Conservation (phyloP, 1,140 invertebrate species). For the Zaprionus africanus region DNA sequence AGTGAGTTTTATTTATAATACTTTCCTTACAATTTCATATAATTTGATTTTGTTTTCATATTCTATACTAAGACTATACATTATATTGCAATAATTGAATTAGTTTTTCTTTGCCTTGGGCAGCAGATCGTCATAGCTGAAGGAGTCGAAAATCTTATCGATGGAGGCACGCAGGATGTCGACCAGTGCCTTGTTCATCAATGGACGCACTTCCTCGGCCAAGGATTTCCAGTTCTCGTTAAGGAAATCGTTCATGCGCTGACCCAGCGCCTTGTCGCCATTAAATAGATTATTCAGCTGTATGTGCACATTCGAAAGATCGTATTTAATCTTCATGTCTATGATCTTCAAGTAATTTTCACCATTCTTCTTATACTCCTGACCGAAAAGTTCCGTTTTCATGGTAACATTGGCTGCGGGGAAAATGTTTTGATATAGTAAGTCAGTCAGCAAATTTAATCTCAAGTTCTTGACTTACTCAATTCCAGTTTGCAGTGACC, state of each 20-base stretch:
- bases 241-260: slow-evolving; percentile 87
- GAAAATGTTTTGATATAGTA: neutral
- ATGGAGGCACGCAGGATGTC: slow-evolving; percentile 86
- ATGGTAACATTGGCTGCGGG: slow-evolving; percentile 87
- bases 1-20: neutral
- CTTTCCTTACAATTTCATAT: neutral
- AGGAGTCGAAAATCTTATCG: slow-evolving; percentile 84
- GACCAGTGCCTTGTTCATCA: slow-evolving; percentile 85
- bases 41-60: neutral
- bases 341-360: slow-evolving; percentile 86
- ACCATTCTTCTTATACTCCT: slow-evolving; percentile 85
- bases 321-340: slow-evolving; percentile 87
- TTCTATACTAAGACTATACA: slow-evolving; percentile 20
- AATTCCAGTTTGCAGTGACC: slow-evolving; percentile 86
- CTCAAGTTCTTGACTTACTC: slow-evolving; percentile 83
- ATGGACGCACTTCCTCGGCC: slow-evolving; percentile 86
- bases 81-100: neutral
- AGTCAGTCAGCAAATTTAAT: neutral
- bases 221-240: slow-evolving; percentile 87
- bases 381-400: slow-evolving; percentile 86
- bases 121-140: slow-evolving; percentile 75
- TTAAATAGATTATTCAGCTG: slow-evolving; percentile 89
- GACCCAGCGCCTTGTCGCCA: slow-evolving; percentile 88
- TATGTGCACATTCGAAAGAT: slow-evolving; percentile 86
- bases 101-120: slow-evolving; percentile 40